Percentiles rank a stretch among this genome's conserved stretches.
These are phyloP conservation scores for Scrobipalpa costella DNA, from an alignment of 2,888 invertebrate species.

Conservation along the genomic window DNA sequence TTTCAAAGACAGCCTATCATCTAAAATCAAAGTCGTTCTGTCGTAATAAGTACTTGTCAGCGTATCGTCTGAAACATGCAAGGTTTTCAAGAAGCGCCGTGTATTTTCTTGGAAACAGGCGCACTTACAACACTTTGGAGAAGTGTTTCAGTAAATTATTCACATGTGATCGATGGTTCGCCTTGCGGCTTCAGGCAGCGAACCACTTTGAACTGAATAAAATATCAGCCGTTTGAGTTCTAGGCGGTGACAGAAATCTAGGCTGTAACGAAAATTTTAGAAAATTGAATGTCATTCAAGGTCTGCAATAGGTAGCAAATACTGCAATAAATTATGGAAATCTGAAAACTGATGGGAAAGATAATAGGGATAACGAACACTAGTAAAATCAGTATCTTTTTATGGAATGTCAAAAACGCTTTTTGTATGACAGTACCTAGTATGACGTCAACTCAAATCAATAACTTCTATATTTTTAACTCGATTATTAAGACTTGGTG, in stretches of 20 bases:
- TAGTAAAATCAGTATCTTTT: too few species aligned
- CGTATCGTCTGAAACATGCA: slow-evolving; percentile 1
- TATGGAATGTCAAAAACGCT: too few species aligned
- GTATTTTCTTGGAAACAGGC: not conserved
- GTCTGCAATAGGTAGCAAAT: too few species aligned
- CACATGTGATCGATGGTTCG: not conserved
- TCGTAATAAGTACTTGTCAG: not conserved
- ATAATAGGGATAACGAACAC: too few species aligned
- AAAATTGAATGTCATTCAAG: too few species aligned
- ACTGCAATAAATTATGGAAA: not conserved
- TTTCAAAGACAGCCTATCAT: not conserved
- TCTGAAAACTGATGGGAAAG: too few species aligned
- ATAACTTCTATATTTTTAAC: too few species aligned
- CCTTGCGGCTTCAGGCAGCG: not conserved
- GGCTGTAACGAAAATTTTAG: not conserved
- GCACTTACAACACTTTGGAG: not conserved
- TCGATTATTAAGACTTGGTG: too few species aligned
- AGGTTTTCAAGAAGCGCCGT: not conserved
- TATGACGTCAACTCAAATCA: too few species aligned
- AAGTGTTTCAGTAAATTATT: slow-evolving; percentile 9
- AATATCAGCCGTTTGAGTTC: not conserved
- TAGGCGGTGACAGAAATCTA: not conserved
- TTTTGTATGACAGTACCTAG: too few species aligned
- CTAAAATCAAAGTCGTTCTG: not conserved
- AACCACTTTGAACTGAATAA: not conserved